A percentile compares a stretch with the other conserved stretches of the same genome.
Evolutionary conservation across 1,140 invertebrate species (phyloP).

Genomic region (Grapholita molesta): DNA sequence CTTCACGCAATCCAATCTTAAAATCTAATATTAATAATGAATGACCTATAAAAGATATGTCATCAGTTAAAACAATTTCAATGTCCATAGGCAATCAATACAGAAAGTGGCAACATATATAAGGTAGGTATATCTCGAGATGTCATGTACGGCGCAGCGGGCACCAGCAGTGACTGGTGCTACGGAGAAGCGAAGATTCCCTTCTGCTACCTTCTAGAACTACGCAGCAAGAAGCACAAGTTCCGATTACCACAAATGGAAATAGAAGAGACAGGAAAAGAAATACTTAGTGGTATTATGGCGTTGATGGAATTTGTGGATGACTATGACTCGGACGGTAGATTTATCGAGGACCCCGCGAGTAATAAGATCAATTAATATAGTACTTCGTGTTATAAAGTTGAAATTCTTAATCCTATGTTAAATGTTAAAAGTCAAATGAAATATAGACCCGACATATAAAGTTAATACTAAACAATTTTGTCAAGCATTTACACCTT

Average conservation of each 20-base stretch:
- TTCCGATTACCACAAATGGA: constrained; percentile 84
- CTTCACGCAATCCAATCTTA: too few relatives aligned
- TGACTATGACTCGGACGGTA: not conserved
- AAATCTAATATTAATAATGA: too few relatives aligned
- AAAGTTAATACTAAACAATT: too few relatives aligned
- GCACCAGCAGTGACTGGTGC: constrained; percentile 84
- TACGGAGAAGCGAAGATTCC: constrained; percentile 80
- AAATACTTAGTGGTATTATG: constrained; percentile 82
- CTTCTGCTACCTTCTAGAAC: constrained; percentile 84
- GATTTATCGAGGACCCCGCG: not conserved
- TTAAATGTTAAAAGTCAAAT: too few relatives aligned
- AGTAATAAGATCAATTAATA: too few relatives aligned
- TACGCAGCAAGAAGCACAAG: constrained; percentile 81
- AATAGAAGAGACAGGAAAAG: constrained; percentile 82
- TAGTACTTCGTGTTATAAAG: too few relatives aligned
- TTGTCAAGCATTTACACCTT: too few relatives aligned
- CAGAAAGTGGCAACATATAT: constrained; percentile 57
- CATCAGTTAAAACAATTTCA: constrained; percentile 5
- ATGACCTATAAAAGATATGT: too few relatives aligned
- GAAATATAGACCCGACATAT: too few relatives aligned
- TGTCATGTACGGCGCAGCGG: constrained; percentile 78
- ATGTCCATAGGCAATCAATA: constrained; percentile 62
- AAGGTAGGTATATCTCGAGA: constrained; percentile 67
- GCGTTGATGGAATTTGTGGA: constrained; percentile 78
- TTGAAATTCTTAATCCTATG: too few relatives aligned